phyloP scores from a whole-genome alignment of 2,888 invertebrate species.

The Rhorus exstirpatorius region DNA sequence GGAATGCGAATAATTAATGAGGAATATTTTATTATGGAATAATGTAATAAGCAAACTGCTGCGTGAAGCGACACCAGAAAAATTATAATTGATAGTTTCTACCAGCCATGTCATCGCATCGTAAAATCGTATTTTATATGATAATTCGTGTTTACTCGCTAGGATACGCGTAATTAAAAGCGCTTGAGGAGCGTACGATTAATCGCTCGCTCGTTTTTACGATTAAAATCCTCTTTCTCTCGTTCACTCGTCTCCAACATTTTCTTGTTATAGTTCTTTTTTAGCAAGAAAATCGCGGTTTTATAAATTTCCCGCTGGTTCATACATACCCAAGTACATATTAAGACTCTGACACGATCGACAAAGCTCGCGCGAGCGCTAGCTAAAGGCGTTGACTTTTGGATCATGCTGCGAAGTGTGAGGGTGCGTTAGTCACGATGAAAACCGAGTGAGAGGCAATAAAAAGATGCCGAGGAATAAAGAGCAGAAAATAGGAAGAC shows the following conservation, averaged over 20 bases:
- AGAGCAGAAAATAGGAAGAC: conserved; percentile 45
- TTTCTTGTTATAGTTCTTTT: conserved; percentile 11
- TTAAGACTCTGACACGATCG: conserved; percentile 47
- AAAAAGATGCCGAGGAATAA: conserved; percentile 33
- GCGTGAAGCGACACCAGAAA: background rate
- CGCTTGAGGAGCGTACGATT: conserved; percentile 33
- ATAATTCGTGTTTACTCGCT: background rate
- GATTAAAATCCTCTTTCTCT: conserved; percentile 23
- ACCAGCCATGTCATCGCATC: background rate
- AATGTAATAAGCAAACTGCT: background rate
- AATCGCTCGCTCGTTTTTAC: conserved; percentile 44
- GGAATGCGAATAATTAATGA: background rate
- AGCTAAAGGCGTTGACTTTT: conserved; percentile 27
- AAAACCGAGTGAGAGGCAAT: conserved; percentile 21
- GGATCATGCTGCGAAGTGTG: conserved; percentile 20
- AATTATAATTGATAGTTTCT: background rate
- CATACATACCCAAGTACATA: conserved; percentile 11
- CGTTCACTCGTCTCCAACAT: background rate
- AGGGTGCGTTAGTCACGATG: conserved; percentile 26
- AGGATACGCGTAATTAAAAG: conserved; percentile 39
- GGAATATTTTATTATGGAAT: background rate
- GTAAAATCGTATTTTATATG: background rate
- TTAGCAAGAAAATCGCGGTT: background rate
- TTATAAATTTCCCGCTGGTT: conserved; percentile 35
- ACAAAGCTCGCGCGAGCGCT: conserved; percentile 36